Evolutionary conservation across 2,113 vertebrate species (phyloP).

Genomic region (Rhea pennata): DNA sequence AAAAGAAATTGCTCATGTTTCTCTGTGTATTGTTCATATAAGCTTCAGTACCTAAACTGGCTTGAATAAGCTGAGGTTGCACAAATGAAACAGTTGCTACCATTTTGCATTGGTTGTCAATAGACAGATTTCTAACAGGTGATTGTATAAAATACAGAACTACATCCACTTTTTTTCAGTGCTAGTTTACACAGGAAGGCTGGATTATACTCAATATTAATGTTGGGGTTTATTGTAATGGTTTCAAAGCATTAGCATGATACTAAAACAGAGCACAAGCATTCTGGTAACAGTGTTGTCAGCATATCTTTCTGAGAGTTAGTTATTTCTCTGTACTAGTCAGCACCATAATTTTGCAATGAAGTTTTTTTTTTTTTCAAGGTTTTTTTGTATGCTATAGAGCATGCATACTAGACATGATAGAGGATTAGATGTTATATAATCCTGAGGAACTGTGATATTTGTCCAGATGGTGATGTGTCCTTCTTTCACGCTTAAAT

Average conservation of each 20-base stretch:
- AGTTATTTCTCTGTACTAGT: too few species aligned
- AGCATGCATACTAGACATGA: background rate
- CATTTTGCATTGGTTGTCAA: background rate
- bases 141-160: background rate
- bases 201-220: background rate
- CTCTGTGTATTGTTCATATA: background rate
- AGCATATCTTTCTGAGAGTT: background rate
- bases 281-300: background rate
- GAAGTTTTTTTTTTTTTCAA: background rate
- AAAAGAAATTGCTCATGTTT: background rate
- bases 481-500: background rate
- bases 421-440: background rate
- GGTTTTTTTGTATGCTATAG: background rate
- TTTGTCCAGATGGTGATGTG: background rate
- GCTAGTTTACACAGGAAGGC: too few species aligned
- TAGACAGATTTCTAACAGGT: background rate
- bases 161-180: background rate
- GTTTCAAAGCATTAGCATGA: background rate
- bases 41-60: too few species aligned
- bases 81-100: background rate
- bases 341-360: background rate
- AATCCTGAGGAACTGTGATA: background rate
- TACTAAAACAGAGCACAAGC: background rate
- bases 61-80: background rate
- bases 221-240: background rate